Evolutionary conservation across 2,113 vertebrate species (phyloP).

Genomic region (Martes martes): DNA sequence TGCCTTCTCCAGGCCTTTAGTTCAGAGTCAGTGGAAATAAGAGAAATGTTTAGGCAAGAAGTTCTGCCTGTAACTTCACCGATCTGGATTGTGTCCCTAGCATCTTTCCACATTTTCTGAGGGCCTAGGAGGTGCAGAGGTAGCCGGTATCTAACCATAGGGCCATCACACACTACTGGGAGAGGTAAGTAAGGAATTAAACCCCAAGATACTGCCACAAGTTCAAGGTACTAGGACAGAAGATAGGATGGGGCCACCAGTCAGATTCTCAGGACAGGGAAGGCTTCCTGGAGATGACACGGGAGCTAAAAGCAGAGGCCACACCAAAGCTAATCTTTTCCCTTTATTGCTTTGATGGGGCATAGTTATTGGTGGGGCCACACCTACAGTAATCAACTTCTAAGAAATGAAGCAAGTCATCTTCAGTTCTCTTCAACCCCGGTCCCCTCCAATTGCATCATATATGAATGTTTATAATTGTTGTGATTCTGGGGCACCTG

Average conservation of each 20-base stretch:
- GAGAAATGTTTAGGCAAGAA: not conserved
- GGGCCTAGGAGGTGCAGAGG: not conserved
- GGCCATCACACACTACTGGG: not conserved
- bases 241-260: not conserved
- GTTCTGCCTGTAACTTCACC: not conserved
- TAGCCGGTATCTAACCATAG: not conserved
- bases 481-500: not conserved
- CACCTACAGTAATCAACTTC: not conserved
- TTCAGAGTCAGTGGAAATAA: not conserved
- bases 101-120: not conserved
- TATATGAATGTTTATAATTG: not conserved
- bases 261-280: not conserved
- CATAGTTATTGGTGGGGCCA: not conserved
- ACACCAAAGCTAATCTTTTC: conserved; percentile 20
- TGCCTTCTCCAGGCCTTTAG: not conserved
- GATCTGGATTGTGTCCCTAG: not conserved
- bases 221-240: not conserved
- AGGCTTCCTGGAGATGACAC: conserved; percentile 42
- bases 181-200: conserved; percentile 19
- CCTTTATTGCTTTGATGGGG: conserved; percentile 20
- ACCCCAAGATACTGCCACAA: not conserved
- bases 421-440: not conserved
- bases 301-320: conserved; percentile 28
- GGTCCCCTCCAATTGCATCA: not conserved
- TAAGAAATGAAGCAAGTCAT: conserved; percentile 23